phyloP scores from a whole-genome alignment of 2,888 invertebrate genomes.

The Abrostola triplasia region DNA sequence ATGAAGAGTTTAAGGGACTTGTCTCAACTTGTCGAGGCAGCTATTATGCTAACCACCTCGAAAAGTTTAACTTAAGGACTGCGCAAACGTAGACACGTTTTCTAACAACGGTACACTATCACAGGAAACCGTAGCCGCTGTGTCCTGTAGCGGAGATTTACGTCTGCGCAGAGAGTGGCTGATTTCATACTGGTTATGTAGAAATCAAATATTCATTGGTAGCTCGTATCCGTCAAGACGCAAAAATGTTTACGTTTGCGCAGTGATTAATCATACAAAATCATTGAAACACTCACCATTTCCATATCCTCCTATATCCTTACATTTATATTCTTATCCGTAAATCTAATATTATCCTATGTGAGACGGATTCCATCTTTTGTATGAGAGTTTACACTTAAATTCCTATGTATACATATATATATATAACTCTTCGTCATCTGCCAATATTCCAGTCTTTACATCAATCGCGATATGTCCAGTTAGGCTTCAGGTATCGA shows the following conservation, averaged over 20 bases:
- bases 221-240: too few species aligned
- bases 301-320: slow-evolving; percentile 27
- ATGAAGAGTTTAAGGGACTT: too few species aligned
- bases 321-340: slow-evolving; percentile 28
- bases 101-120: too few species aligned
- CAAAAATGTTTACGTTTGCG: too few species aligned
- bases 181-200: too few species aligned
- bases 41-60: neutral
- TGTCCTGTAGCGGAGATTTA: too few species aligned
- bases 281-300: slow-evolving; percentile 38
- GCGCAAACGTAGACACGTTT: too few species aligned
- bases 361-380: slow-evolving; percentile 58
- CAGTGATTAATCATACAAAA: slow-evolving; percentile 15
- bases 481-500: slow-evolving; percentile 59
- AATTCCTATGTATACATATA: slow-evolving; percentile 40
- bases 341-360: slow-evolving; percentile 46
- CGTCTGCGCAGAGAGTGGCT: too few species aligned
- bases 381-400: slow-evolving; percentile 45
- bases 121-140: too few species aligned
- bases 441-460: slow-evolving; percentile 72
- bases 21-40: too few species aligned
- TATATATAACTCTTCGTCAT: slow-evolving; percentile 39
- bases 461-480: slow-evolving; percentile 65
- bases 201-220: too few species aligned
- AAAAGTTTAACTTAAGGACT: too few species aligned